Base-by-base conservation (phyloP, 2,113 vertebrate genomes). In the Bombycilla garrulus region DNA sequence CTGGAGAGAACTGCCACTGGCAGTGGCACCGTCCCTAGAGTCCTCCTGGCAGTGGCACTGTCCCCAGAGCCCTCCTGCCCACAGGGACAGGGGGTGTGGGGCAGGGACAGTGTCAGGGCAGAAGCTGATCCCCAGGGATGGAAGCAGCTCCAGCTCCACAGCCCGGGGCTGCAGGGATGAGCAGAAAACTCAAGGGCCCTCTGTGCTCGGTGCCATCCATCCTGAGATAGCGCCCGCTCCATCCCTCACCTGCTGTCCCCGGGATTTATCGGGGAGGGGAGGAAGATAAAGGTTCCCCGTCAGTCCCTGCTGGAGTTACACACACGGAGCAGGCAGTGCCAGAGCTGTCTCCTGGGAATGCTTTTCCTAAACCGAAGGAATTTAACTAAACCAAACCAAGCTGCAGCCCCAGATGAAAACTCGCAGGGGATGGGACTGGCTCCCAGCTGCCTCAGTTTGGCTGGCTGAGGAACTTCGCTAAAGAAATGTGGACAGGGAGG, bases 101-200 rank as follows among this genome's bases (percentile, higher is more conserved):
- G 15, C 5, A 7, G 17, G 0, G 1, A 54, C 23, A 6, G 22
- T 3, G 19, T 1, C 28, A 3, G 22, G 19, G 16, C 2, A 8
- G 9, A 25, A 16, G 9, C 47, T 15, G 12, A 15, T 18, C 10
- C 21, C 7, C 35, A 3, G 17, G 5, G 1, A 9, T n/a, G 28
- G n/a, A 12, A 44, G 5, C 47, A 29, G 1, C 15, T 9, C 24
- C 40, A 22, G 77, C 11, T 2, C n/a, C 44, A 15, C 12, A 4
- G 0, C 11, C 60, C 7, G 50, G 31, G 40, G 35, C 74, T 15
- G 61, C 60, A 16, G 42, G 42, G 42, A 42, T 42, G 42, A 16
- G 42, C 42, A 42, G 42, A 42, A 42, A 42, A 14, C 42, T 38
- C 38, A 38, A 10, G 42, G 15, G 11, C 16, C 33, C 35, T 26